A percentile compares a stretch with the other conserved stretches of the same genome.
These are phyloP conservation scores for Ophthalmolycus amberensis DNA, from an alignment of 2,113 vertebrate genomes.

Conservation along the genomic window DNA sequence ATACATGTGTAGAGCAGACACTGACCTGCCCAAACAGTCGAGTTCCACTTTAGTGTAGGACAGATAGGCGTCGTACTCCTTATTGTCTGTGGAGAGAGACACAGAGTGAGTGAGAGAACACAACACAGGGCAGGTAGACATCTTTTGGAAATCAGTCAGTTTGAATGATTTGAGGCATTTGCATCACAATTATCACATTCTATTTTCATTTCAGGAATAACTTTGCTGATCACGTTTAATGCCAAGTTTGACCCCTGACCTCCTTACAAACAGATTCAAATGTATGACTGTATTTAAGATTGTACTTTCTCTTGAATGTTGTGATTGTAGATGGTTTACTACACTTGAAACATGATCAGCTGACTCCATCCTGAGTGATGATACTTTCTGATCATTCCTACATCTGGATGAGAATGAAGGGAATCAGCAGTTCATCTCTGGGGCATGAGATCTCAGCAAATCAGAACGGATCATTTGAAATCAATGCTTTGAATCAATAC, in stretches of 20 bases:
- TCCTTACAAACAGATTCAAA: neutral
- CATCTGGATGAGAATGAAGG: neutral
- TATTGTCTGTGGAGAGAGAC: constrained; percentile 80
- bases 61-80: constrained; percentile 98
- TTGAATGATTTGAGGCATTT: neutral
- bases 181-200: neutral
- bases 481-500: constrained; percentile 19
- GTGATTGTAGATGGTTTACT: neutral
- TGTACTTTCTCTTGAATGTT: neutral
- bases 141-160: neutral
- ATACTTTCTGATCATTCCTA: neutral
- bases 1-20: neutral
- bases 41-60: constrained; percentile 99
- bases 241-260: neutral
- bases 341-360: neutral
- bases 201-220: neutral
- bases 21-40: constrained; percentile 90
- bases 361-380: neutral
- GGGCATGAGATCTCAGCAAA: neutral
- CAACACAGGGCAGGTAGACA: neutral
- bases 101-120: neutral
- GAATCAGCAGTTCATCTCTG: neutral
- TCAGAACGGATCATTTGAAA: constrained; percentile 6
- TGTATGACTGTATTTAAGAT: neutral
- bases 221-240: neutral